Evolutionary conservation across 2,797 vertebrate genomes (phyloP).

Genomic region (Toxotes lorentzi): DNA sequence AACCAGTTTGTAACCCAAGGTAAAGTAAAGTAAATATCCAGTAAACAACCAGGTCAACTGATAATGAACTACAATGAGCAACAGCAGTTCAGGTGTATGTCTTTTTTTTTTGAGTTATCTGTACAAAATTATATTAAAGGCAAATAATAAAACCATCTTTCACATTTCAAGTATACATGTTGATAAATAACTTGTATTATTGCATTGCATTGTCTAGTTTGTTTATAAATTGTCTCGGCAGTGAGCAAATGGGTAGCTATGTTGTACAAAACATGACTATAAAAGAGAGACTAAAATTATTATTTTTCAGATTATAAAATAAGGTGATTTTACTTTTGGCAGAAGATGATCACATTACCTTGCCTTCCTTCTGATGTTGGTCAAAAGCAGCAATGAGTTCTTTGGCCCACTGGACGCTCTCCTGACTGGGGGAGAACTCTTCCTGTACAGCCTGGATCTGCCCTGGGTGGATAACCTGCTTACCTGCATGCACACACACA

Average conservation of each 20-base stretch:
- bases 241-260: neutral
- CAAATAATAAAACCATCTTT: neutral
- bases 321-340: neutral
- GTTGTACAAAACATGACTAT: neutral
- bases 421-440: constrained; percentile 93
- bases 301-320: neutral
- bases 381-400: constrained; percentile 95
- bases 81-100: neutral
- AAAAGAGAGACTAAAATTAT: neutral
- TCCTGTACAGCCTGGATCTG: constrained; percentile 95
- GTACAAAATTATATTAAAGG: neutral
- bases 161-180: neutral
- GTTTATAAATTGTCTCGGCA: neutral
- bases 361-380: constrained; percentile 94
- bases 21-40: neutral
- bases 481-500: constrained; percentile 86
- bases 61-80: neutral
- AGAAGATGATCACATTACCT: constrained; percentile 84
- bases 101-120: neutral
- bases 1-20: neutral
- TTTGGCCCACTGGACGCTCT: constrained; percentile 93
- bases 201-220: neutral
- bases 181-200: neutral
- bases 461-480: constrained; percentile 98
- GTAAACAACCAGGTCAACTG: neutral